phyloP scores from a whole-genome alignment of 2,888 invertebrate genomes.

The Actias luna region DNA sequence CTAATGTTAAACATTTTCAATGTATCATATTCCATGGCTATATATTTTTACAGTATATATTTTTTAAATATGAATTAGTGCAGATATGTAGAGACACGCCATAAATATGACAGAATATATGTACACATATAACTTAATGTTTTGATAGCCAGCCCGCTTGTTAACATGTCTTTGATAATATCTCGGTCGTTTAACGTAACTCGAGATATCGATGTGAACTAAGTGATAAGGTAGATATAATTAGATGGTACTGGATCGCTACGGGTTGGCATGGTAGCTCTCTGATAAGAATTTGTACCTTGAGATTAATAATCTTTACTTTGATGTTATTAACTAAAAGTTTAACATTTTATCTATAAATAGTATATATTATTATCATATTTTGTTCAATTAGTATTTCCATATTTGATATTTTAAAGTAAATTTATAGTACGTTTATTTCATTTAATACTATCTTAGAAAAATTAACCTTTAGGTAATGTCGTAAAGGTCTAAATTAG shows the following conservation, averaged over 20 bases:
- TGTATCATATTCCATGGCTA: neutral
- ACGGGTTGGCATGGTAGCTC: slow-evolving; percentile 4
- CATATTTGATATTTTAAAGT: no score
- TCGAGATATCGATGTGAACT: slow-evolving; percentile 24
- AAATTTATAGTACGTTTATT: no score
- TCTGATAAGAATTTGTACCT: slow-evolving; percentile 5
- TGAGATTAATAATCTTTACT: slow-evolving; percentile 8
- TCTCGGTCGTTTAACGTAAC: slow-evolving; percentile 4
- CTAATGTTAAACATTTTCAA: neutral
- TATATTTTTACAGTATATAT: neutral
- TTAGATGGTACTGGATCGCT: slow-evolving; percentile 26
- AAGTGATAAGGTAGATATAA: slow-evolving; percentile 30
- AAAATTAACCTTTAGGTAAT: neutral
- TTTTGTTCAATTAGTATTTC: no score
- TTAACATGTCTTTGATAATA: slow-evolving; percentile 34
- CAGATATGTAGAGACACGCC: neutral
- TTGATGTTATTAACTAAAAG: neutral
- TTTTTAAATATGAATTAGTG: neutral
- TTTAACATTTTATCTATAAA: neutral
- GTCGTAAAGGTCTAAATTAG: neutral
- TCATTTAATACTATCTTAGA: neutral
- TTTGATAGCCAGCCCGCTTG: slow-evolving; percentile 30
- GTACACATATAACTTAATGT: slow-evolving; percentile 22
- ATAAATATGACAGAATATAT: neutral
- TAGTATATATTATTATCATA: neutral